phyloP scores from a whole-genome alignment of 2,888 invertebrate species.

The Diplolepis rosae region DNA sequence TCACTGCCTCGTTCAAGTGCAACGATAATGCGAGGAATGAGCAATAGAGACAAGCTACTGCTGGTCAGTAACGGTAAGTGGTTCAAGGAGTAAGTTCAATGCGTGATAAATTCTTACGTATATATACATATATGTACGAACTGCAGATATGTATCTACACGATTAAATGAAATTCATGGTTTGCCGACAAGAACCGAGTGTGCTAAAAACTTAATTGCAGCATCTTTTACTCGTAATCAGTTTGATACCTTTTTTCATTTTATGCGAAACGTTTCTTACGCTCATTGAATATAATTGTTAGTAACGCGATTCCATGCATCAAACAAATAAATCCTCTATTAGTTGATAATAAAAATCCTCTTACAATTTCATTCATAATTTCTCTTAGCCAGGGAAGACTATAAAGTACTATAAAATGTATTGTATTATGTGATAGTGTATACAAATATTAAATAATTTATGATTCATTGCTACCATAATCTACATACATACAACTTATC shows the following conservation, averaged over 20 bases:
- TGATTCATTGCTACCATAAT: conserved; percentile 3
- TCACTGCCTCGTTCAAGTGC: conserved; percentile 5
- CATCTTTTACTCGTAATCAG: conserved; percentile 12
- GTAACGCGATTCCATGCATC: neutral
- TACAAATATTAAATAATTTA: conserved; percentile 10
- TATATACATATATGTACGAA: neutral
- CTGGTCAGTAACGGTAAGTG: conserved; percentile 13
- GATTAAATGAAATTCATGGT: conserved; percentile 20
- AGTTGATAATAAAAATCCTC: neutral
- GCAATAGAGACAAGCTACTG: neutral
- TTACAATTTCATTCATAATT: neutral
- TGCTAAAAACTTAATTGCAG: conserved; percentile 27
- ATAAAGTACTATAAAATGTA: neutral
- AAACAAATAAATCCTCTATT: neutral
- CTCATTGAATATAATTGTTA: neutral
- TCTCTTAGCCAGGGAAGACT: neutral
- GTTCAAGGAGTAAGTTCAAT: conserved; percentile 26
- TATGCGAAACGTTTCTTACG: neutral
- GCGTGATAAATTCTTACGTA: conserved; percentile 22
- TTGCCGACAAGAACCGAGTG: neutral
- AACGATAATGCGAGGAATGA: conserved; percentile 21
- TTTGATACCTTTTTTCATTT: neutral
- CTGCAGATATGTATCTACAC: neutral
- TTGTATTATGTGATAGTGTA: neutral
- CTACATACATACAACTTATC: conserved; percentile 8